Conservation (phyloP, 2,888 invertebrate species). For the Catocala fraxini region DNA sequence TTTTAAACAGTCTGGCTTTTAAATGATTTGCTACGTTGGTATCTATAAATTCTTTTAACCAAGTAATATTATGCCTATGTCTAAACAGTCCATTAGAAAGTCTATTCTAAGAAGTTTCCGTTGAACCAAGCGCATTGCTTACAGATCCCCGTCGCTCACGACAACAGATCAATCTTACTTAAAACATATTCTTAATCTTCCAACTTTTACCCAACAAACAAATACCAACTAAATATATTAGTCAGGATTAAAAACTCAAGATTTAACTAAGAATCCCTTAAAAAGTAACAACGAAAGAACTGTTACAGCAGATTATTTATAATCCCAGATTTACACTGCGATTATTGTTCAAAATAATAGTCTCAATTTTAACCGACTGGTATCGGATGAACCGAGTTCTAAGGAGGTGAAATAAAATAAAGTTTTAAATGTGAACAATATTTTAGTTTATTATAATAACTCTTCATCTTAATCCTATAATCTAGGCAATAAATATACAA, state of each 20-base stretch:
- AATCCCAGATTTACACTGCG: neutral
- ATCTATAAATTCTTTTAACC: neutral
- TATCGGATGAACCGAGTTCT: slow-evolving; percentile 8
- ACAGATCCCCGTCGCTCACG: slow-evolving; percentile 10
- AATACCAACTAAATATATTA: slow-evolving; percentile 6
- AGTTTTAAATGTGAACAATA: slow-evolving; percentile 68
- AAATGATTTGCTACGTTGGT: neutral
- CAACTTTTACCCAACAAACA: slow-evolving; percentile 5
- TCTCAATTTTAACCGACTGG: neutral
- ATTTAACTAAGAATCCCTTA: slow-evolving; percentile 5
- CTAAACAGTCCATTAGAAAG: slow-evolving; percentile 2
- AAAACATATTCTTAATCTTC: slow-evolving; percentile 6
- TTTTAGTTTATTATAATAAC: slow-evolving; percentile 71
- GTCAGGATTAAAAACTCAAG: slow-evolving; percentile 7
- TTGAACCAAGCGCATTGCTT: slow-evolving; percentile 9
- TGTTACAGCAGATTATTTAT: neutral
- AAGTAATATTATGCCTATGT: neutral
- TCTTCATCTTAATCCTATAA: slow-evolving; percentile 70
- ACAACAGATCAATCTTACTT: slow-evolving; percentile 5
- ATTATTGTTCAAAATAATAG: slow-evolving; percentile 1
- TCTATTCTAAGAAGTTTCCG: slow-evolving; percentile 7
- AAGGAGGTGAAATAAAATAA: slow-evolving; percentile 62
- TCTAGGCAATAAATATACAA: slow-evolving; percentile 82
- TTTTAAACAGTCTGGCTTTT: too few species aligned
- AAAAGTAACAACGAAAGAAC: slow-evolving; percentile 1